Percentiles rank a stretch among this genome's conserved stretches.
These are phyloP conservation scores for Agonopterix heracliana DNA, from an alignment of 2,888 invertebrate species.

Conservation along the genomic window DNA sequence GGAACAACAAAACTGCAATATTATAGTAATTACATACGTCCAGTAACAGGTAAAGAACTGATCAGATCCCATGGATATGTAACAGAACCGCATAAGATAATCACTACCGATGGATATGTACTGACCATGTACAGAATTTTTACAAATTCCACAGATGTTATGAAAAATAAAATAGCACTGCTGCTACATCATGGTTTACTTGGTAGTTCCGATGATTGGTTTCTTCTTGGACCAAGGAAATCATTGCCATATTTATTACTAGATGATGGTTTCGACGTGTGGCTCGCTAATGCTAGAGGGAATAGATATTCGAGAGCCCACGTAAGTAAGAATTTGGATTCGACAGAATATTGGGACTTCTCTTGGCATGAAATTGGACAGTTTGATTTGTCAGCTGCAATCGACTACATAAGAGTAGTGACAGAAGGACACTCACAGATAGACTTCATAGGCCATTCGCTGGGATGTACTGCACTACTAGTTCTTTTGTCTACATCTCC, in stretches of 20 bases:
- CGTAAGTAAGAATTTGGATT: conserved; percentile 12
- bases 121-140: conserved; percentile 33
- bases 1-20: not conserved
- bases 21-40: not conserved
- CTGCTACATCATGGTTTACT: conserved; percentile 37
- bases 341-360: conserved; percentile 38
- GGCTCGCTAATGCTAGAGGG: conserved; percentile 65
- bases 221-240: conserved; percentile 31
- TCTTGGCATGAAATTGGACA: conserved; percentile 47
- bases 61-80: conserved; percentile 25
- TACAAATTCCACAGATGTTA: not conserved
- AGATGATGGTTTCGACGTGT: conserved; percentile 72
- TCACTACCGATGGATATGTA: conserved; percentile 36
- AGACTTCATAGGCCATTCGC: conserved; percentile 38
- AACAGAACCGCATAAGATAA: conserved; percentile 28
- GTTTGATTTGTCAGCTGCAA: conserved; percentile 33
- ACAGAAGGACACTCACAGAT: conserved; percentile 22
- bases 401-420: conserved; percentile 29
- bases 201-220: conserved; percentile 43
- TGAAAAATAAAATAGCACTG: conserved; percentile 20
- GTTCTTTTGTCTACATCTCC: conserved; percentile 32
- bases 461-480: conserved; percentile 39
- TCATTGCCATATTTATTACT: conserved; percentile 51
- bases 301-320: conserved; percentile 38
- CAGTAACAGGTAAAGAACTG: conserved; percentile 8